phyloP scores from a whole-genome alignment of 2,113 vertebrate species.

The Urocolius indicus region DNA sequence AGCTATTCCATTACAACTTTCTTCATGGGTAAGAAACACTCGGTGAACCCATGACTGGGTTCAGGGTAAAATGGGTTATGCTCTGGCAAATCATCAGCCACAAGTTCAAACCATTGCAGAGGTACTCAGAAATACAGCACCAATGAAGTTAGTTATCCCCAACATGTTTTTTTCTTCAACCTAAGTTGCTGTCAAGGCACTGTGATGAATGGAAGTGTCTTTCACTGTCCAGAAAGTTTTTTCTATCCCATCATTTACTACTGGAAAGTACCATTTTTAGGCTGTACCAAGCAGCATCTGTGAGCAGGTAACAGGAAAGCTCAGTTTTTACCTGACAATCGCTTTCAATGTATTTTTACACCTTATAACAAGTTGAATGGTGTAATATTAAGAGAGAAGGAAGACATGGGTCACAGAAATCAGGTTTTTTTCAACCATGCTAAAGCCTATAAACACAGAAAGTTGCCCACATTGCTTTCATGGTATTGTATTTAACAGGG shows the following conservation, averaged over 20 bases:
- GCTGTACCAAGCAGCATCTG: background rate
- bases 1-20: background rate
- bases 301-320: background rate
- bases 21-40: background rate
- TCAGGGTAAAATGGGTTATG: background rate
- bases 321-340: background rate
- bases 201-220: background rate
- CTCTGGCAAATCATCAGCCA: background rate
- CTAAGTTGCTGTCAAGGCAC: background rate
- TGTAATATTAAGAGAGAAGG: background rate
- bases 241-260: background rate
- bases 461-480: rapidly evolving
- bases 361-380: background rate
- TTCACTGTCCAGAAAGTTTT: background rate
- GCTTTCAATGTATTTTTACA: background rate
- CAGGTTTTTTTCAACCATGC: background rate
- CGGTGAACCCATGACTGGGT: background rate
- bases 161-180: background rate
- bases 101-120: background rate
- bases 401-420: background rate
- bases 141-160: background rate
- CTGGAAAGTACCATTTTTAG: background rate
- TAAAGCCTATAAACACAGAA: background rate
- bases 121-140: background rate
- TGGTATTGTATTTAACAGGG: background rate